Percentiles rank a stretch among this genome's conserved stretches.
Evolutionary conservation across 2,888 invertebrate species (phyloP).

Genomic region (Patella pellucida): DNA sequence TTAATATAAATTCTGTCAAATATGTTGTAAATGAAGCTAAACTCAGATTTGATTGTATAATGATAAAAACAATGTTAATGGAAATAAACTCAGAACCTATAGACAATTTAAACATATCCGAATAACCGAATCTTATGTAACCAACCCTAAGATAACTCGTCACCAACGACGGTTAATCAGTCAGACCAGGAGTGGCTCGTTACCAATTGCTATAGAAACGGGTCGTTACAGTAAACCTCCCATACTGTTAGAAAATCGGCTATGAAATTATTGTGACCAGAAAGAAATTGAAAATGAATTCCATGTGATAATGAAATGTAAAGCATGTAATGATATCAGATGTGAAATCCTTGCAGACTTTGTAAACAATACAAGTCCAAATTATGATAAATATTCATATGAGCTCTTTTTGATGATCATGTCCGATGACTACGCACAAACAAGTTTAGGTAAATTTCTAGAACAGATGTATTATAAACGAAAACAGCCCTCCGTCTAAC

Average conservation of each 20-base stretch:
- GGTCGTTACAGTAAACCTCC: neutral
- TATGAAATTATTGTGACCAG: neutral
- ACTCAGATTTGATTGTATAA: neutral
- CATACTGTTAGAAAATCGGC: neutral
- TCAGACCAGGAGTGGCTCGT: neutral
- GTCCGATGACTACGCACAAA: neutral
- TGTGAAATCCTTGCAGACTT: no score
- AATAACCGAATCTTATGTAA: neutral
- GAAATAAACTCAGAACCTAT: conserved; percentile 3
- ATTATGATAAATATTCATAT: neutral
- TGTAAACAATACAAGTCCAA: no score
- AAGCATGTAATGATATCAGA: no score
- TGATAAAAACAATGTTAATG: neutral
- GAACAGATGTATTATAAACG: neutral
- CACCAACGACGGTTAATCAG: neutral
- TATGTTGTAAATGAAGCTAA: neutral
- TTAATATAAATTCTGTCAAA: neutral
- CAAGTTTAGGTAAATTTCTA: neutral
- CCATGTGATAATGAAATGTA: no score
- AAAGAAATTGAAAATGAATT: neutral
- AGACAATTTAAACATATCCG: neutral
- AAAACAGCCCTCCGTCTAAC: neutral
- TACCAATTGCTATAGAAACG: neutral
- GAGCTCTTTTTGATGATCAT: neutral
- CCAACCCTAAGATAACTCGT: neutral